Evolutionary conservation across 2,888 invertebrate genomes (phyloP), one percentile per base, ranked within the genome.

Genomic region (Cantharis rufa): DNA sequence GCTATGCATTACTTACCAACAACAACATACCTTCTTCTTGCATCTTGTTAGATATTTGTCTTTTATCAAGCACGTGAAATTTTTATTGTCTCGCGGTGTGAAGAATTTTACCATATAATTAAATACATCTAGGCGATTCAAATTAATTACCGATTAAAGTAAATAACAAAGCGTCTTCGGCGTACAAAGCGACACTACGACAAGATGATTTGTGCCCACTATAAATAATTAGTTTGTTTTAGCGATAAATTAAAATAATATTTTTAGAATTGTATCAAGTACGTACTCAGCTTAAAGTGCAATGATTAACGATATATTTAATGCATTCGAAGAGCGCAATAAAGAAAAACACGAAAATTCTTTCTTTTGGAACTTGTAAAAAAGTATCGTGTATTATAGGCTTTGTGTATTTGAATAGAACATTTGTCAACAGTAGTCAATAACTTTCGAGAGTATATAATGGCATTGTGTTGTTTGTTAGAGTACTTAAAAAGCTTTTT

Each of bases 331-430:
- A 84, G 82, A 86, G 86, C 86, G 86, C 81, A 80, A 82, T 80
- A 82, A 84, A 86, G 86, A 86, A 84, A 85, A 88, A 88, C 87
- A 87, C 87, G 87, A 86, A 88, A 88, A 88, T 86, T 86, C 87
- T 86, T 87, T 84, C 82, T 86, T 86, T 84, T 81, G 80, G 82
- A 82, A 85, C 85, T 85, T 84, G 86, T 85, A 85, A 87, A 87
- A 86, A 86, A 84, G 83, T 84, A 83, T 82, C 84, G 82, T 73
- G 82, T 82, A 80, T 78, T 77, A 80, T 80, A 13, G 83, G 82
- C 86, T 86, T 87, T 86, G 86, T 86, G 84, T 83, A 82, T 79
- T 82, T 83, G 83, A 86, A 84, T 84, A 83, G 85, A 85, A 86
- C 87, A 88, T 88, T 88, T 88, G 87, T 88, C 88, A 88, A 85